phyloP scores from a whole-genome alignment of 2,888 invertebrate species.

The Pelosia muscerda region DNA sequence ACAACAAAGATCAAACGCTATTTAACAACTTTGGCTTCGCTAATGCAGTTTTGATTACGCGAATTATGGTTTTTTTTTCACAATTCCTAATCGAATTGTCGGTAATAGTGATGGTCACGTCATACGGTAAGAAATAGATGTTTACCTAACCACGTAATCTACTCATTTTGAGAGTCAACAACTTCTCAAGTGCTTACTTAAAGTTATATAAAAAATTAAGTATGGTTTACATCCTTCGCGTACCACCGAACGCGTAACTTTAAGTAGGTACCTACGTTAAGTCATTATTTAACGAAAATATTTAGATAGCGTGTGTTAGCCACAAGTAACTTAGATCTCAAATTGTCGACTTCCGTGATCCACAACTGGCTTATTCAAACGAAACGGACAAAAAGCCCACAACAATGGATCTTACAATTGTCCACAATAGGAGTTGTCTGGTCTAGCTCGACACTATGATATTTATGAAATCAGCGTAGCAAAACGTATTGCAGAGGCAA shows the following conservation, averaged over 20 bases:
- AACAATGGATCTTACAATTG: conserved; percentile 73
- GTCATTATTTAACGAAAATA: conserved; percentile 44
- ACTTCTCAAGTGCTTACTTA: conserved; percentile 51
- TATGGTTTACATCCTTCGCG: conserved; percentile 49
- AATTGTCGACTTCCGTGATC: conserved; percentile 77
- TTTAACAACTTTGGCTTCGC: conserved; percentile 64
- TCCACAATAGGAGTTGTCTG: conserved; percentile 55
- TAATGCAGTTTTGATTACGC: conserved; percentile 83
- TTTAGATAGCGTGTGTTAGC: conserved; percentile 44
- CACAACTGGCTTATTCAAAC: conserved; percentile 75
- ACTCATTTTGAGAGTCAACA: conserved; percentile 55
- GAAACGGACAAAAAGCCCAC: conserved; percentile 74
- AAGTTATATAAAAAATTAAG: conserved; percentile 51
- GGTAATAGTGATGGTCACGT: conserved; percentile 65
- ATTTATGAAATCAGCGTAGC: conserved; percentile 49
- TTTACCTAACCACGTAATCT: conserved; percentile 60
- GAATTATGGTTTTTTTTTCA: conserved; percentile 72
- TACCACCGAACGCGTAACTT: conserved; percentile 38
- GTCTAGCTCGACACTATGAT: conserved; percentile 65
- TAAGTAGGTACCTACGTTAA: conserved; percentile 32
- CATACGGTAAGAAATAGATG: conserved; percentile 64
- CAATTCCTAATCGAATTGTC: conserved; percentile 58
- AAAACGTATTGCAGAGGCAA: conserved; percentile 54
- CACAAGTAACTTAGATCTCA: conserved; percentile 48
- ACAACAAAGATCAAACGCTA: conserved; percentile 57